Base-by-base conservation (phyloP, 1,140 invertebrate genomes). In the Hypothenemus hampei region DNA sequence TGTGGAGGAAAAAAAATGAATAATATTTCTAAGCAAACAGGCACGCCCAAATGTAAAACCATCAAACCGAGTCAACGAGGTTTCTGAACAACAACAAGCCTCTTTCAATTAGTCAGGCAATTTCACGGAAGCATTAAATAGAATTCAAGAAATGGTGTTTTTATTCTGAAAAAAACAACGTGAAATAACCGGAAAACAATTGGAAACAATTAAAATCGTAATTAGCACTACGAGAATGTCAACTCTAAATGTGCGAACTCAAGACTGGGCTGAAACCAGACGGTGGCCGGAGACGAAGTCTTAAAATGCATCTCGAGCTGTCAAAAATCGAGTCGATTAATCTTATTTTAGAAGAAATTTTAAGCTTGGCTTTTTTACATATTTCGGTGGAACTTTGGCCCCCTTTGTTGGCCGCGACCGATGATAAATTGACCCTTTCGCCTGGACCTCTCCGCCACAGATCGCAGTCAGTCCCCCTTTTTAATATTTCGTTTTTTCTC, bases 291-390 rank as follows among this genome's bases (percentile, higher is more conserved):
- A 56, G 53, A 56, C 53, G 53, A 48, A 56, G 53, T 56, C n/a
- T 56, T 56, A 56, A 56, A 56, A 56, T 56, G 53, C 53, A 56
- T 56, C 45, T 56, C 53, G 26, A 56, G 44, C 53, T 56, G 53
- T 56, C 53, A 56, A 56, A 56, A 56, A 48, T 56, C 45, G 35
- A 56, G 35, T 48, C 53, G 53, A 56, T 56, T 56, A 56, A 56
- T 56, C 53, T 56, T 56, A 56, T 56, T 56, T 56, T 48, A 45
- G 48, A 56, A 45, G 48, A 56, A 56, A 48, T 56, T 56, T 56
- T 41, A 56, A 44, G 35, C 29, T 7, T 11, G 43, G 31, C 44
- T 56, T 56, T 55, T 56, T 56, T 56, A 56, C 53, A 56, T 56
- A 56, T 56, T 56, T 56, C 53, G 53, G 53, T 56, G 53, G 53